Conservation (phyloP, 2,113 vertebrate species). For the Mesoclemmys tuberculata region DNA sequence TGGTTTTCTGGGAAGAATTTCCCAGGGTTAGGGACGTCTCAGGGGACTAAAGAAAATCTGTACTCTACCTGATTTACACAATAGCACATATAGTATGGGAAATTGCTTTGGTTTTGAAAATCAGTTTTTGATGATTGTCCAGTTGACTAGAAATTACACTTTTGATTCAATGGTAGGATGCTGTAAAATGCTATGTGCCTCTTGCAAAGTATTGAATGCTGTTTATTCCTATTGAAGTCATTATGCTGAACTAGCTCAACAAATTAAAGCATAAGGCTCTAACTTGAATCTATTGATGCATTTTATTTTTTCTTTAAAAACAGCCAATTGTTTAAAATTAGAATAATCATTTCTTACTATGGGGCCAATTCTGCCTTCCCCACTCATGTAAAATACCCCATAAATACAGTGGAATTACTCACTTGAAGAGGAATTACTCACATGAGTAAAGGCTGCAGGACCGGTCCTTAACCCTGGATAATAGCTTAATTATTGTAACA, state of each 20-base stretch:
- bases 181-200: neutral
- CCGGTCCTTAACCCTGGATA: conserved; percentile 60
- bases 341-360: conserved; percentile 22
- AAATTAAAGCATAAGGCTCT: conserved; percentile 31
- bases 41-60: neutral
- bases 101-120: neutral
- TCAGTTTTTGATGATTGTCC: neutral
- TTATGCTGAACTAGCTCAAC: neutral
- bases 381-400: neutral
- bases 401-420: neutral
- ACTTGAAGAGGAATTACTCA: conserved; percentile 39
- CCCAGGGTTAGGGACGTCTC: neutral
- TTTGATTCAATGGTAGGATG: neutral
- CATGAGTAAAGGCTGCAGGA: conserved; percentile 27
- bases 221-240: conserved; percentile 28
- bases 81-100: neutral
- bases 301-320: neutral
- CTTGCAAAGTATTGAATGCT: neutral
- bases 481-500: conserved; percentile 46
- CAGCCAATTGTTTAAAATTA: conserved; percentile 41
- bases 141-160: conserved; percentile 24
- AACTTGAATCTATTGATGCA: conserved; percentile 45
- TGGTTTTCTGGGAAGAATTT: neutral
- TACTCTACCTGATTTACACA: neutral
- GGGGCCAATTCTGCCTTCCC: neutral